A percentile compares a stretch with the other conserved stretches of the same genome.
Conservation (phyloP, 2,888 invertebrate species). For the Diploptera punctata region DNA sequence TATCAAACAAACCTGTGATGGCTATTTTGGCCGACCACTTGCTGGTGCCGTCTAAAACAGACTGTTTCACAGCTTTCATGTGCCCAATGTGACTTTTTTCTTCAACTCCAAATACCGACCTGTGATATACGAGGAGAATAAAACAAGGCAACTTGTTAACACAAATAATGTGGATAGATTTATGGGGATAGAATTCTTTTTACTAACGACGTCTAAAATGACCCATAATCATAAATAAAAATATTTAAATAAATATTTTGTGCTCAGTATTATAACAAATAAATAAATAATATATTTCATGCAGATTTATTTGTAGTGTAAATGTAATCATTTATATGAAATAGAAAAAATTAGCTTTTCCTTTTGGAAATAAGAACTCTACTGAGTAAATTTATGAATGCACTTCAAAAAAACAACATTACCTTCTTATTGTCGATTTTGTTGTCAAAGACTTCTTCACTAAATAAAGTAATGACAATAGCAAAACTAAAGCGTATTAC, state of each 20-base stretch:
- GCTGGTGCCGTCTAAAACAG: constrained; percentile 98
- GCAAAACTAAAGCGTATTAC: neutral
- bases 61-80: constrained; percentile 98
- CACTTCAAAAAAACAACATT: neutral
- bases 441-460: neutral
- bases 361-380: too few species aligned
- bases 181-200: too few species aligned
- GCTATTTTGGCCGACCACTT: constrained; percentile 99
- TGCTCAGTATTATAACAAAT: too few species aligned
- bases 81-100: constrained; percentile 92
- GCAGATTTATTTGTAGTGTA: too few species aligned
- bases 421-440: neutral
- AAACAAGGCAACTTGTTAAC: constrained; percentile 25
- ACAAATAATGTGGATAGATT: too few species aligned
- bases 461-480: neutral
- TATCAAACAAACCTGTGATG: constrained; percentile 92
- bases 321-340: too few species aligned
- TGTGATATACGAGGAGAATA: constrained; percentile 54
- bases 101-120: constrained; percentile 96
- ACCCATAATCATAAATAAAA: too few species aligned
- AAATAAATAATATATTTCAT: too few species aligned
- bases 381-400: too few species aligned
- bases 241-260: too few species aligned
- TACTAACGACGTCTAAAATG: too few species aligned
- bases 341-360: too few species aligned